phyloP scores from a whole-genome alignment of 64 coral and sea anemone species.

The Pocillopora verrucosa region DNA sequence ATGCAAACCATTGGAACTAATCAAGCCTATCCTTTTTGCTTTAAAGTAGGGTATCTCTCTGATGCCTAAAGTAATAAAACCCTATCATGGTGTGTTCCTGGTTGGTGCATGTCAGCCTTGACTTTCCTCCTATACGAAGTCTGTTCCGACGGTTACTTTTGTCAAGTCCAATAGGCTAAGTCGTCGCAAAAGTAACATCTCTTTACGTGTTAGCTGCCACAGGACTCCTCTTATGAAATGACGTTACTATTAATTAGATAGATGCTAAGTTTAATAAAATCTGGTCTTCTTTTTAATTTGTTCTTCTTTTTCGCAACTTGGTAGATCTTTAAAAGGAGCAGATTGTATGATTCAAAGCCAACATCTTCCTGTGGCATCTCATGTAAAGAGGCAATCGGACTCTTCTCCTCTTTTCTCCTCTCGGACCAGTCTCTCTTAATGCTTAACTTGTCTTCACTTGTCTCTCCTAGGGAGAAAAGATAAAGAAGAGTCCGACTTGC shows the following conservation, averaged over 20 bases:
- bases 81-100: background rate
- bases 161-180: constrained; percentile 14
- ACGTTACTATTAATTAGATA: background rate
- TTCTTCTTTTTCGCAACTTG: constrained; percentile 5
- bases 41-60: too few relatives aligned
- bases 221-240: background rate
- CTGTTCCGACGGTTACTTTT: constrained; percentile 33
- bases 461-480: constrained; percentile 53
- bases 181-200: constrained; percentile 38
- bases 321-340: constrained; percentile 35
- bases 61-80: too few relatives aligned
- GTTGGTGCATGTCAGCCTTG: background rate
- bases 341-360: constrained; percentile 12
- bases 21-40: too few relatives aligned
- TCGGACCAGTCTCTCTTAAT: background rate
- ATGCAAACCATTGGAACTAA: too few relatives aligned
- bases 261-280: background rate
- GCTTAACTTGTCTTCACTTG: constrained; percentile 43
- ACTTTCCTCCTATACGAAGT: background rate
- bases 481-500: constrained; percentile 52
- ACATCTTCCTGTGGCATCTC: constrained; percentile 37
- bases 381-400: constrained; percentile 45
- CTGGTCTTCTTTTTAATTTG: constrained; percentile 10
- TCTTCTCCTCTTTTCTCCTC: constrained; percentile 53
- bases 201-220: constrained; percentile 35